Evolutionary conservation across 2,797 vertebrate genomes (phyloP).

Genomic region (Orestias chungarensis): DNA sequence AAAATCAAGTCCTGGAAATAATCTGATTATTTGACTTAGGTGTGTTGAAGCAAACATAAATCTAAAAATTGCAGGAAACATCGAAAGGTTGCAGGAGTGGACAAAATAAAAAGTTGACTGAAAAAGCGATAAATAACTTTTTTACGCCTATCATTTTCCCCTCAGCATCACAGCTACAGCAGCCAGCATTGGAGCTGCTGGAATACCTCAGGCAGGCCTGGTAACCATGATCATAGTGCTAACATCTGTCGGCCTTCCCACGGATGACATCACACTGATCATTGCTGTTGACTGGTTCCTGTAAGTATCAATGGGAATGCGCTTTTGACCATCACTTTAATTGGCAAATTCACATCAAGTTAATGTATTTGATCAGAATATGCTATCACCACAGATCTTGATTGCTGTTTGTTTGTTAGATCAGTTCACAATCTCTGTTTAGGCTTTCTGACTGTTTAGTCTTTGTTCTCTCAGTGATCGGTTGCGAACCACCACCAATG

Average conservation of each 20-base stretch:
- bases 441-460: not conserved
- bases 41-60: too few species aligned
- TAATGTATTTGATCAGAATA: not conserved
- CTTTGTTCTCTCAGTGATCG: slow-evolving; percentile 83
- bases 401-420: not conserved
- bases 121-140: not conserved
- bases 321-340: not conserved
- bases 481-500: slow-evolving; percentile 93
- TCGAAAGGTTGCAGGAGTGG: not conserved
- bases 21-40: too few species aligned
- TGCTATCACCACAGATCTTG: not conserved
- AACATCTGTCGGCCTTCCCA: slow-evolving; percentile 95
- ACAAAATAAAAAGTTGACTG: slow-evolving; percentile 4
- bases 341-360: not conserved
- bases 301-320: slow-evolving; percentile 81
- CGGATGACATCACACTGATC: slow-evolving; percentile 95
- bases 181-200: slow-evolving; percentile 96
- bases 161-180: slow-evolving; percentile 95
- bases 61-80: too few species aligned
- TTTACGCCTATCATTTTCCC: slow-evolving; percentile 4
- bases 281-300: slow-evolving; percentile 98
- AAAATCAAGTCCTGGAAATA: too few species aligned
- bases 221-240: slow-evolving; percentile 98
- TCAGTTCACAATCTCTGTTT: not conserved
- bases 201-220: slow-evolving; percentile 97